These are phyloP conservation scores for Homalodisca vitripennis DNA, from an alignment of 1,140 invertebrate genomes.

Conservation along the genomic window DNA sequence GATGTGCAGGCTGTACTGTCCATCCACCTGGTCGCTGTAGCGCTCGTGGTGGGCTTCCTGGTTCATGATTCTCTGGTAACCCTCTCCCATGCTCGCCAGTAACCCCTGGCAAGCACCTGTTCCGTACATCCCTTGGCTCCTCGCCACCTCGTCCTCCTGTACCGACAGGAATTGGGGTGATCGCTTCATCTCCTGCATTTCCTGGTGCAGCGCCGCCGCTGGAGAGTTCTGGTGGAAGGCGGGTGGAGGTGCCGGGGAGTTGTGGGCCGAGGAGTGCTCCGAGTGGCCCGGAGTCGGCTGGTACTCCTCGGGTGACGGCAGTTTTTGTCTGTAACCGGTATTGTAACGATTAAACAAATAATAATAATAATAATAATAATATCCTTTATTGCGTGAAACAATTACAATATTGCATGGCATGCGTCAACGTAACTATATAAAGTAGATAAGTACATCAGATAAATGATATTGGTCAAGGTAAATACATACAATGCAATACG, in stretches of 20 bases:
- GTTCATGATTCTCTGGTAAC: constrained; percentile 18
- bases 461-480: no score
- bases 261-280: constrained; percentile 18
- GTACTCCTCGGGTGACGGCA: not conserved
- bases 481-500: no score
- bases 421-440: no score
- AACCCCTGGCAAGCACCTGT: not conserved
- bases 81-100: not conserved
- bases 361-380: no score
- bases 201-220: not conserved
- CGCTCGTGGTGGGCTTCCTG: constrained; percentile 17
- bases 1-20: constrained; percentile 5
- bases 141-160: not conserved
- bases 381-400: no score
- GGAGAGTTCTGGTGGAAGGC: not conserved
- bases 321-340: not conserved
- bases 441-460: no score
- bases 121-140: constrained; percentile 16
- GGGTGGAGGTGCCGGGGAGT: not conserved
- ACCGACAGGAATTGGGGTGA: constrained; percentile 6
- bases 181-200: constrained; percentile 1
- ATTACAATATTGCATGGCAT: no score
- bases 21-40: constrained; percentile 16
- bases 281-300: constrained; percentile 11
- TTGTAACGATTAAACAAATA: no score